Evolutionary conservation across 2,113 vertebrate species (phyloP), one percentile per base, ranked within the genome.

Genomic region (Arvicanthis niloticus): DNA sequence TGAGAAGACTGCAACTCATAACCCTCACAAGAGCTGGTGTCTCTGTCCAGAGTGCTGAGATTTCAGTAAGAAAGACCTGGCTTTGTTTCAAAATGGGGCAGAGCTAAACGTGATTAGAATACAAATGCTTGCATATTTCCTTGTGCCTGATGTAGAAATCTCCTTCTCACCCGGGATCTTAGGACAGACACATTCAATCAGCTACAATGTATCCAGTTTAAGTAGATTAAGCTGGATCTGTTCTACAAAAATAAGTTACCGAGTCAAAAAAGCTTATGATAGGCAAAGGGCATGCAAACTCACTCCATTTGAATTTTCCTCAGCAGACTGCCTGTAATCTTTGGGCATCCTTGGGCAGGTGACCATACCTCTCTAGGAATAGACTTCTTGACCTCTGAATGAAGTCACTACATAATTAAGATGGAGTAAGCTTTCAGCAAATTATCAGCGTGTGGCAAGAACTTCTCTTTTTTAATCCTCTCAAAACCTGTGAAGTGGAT

Each of bases 41-140:
- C 89, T 93, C 94, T 96, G 89, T 91, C 94, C 95, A 89, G 73
- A 78, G 82, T 90, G 29, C 81, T 96, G 76, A 97, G 15, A 84
- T 86, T 75, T 67, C 53, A 42, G 60, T 60, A 73, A 73, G 48
- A 60, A 73, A 73, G 34, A 56, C 42, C 40, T 92, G 88, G 85
- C 58, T 68, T 40, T 24, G 13, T 42, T 92, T 96, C 88, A 82
- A 86, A 87, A 89, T 7, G 13, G 26, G n/a, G 65, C 72, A 62
- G 21, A 72, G 65, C 67, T 42, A 77, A 91, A 53, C 26, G 37
- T 31, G 13, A 15, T 82, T 26, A 37, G 82, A 94, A 94, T 76
- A 90, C 68, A 85, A 93, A 91, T 88, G 65, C 51, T 85, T 92
- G 53, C 91, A 12, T 91, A 80, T 94, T 90, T 93, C 34, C 16